phyloP scores from a whole-genome alignment of 2,797 vertebrate genomes.

The Mycteria americana region DNA sequence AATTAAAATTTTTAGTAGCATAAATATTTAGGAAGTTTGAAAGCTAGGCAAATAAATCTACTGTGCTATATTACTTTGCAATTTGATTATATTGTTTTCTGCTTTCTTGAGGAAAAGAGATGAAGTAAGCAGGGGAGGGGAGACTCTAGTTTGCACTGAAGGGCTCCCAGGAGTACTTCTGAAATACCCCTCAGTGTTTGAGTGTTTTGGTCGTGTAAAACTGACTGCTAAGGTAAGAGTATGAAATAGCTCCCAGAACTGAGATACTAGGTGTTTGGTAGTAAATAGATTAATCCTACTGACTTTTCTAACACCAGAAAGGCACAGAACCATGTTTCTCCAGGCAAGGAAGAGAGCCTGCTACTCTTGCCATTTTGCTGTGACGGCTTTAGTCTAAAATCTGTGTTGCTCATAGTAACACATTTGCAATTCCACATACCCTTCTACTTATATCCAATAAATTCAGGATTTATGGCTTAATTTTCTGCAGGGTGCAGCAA shows the following conservation, averaged over 20 bases:
- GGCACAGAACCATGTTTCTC: rapidly evolving
- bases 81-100: not conserved
- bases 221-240: not conserved
- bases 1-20: not conserved
- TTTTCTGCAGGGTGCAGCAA: not conserved
- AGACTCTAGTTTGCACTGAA: not conserved
- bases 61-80: not conserved
- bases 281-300: not conserved
- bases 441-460: not conserved
- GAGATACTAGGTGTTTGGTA: not conserved
- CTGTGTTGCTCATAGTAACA: not conserved
- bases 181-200: not conserved
- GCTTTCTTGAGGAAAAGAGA: not conserved
- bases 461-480: slow-evolving; percentile 17
- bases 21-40: not conserved
- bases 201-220: not conserved
- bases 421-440: not conserved
- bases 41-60: not conserved
- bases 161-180: not conserved
- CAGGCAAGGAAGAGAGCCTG: not conserved
- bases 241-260: not conserved
- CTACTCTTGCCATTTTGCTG: not conserved
- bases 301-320: not conserved
- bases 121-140: not conserved
- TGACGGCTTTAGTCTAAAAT: not conserved